These are phyloP conservation scores for Platichthys flesus DNA, from an alignment of 2,113 vertebrate species.

Conservation along the genomic window DNA sequence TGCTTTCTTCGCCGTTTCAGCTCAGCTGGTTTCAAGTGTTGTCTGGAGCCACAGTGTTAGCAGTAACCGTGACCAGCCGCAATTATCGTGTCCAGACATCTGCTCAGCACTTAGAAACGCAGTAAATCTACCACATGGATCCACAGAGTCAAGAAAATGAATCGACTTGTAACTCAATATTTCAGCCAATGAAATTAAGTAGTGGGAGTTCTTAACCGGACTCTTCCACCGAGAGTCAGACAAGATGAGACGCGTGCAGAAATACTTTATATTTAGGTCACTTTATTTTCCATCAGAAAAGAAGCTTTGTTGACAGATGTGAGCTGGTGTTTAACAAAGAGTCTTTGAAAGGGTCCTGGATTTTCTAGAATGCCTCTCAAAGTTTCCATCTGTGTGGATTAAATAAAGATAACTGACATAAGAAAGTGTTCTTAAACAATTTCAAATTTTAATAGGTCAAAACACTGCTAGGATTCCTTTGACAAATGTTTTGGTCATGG, in stretches of 20 bases:
- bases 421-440: background rate
- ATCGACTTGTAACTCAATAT: conserved; percentile 61
- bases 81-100: conserved; percentile 58
- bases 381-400: conserved; percentile 20
- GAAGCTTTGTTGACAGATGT: conserved; percentile 10
- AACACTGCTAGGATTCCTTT: background rate
- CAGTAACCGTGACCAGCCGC: conserved; percentile 45
- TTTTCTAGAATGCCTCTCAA: background rate
- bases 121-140: conserved; percentile 47
- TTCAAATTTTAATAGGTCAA: background rate
- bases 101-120: conserved; percentile 39
- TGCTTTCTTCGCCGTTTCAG: conserved; percentile 51
- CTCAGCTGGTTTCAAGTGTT: conserved; percentile 68
- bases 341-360: background rate
- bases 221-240: conserved; percentile 13
- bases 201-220: conserved; percentile 1
- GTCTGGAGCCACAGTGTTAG: conserved; percentile 70
- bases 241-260: conserved; percentile 42
- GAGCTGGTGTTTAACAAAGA: background rate
- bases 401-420: background rate
- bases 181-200: conserved; percentile 30
- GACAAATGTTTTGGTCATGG: background rate
- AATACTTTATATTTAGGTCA: conserved; percentile 1
- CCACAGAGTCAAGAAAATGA: conserved; percentile 61
- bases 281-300: conserved; percentile 17